Evolutionary conservation across 2,888 invertebrate genomes (phyloP).

Genomic region (Aphidius colemani): DNA sequence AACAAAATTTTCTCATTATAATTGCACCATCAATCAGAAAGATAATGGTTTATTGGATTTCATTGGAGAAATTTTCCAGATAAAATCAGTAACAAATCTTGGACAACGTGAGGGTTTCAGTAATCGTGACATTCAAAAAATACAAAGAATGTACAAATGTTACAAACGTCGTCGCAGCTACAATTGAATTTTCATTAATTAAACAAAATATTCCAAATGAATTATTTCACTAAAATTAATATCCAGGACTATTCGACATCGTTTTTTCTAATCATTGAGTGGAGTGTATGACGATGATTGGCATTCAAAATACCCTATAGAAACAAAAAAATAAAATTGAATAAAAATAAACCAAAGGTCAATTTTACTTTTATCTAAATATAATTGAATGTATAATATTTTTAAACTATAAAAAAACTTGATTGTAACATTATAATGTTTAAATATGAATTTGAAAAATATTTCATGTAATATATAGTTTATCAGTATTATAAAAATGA

Average conservation of each 20-base stretch:
- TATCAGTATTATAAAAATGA: slow-evolving; percentile 1
- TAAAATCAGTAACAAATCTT: slow-evolving; percentile 48
- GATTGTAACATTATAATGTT: no score
- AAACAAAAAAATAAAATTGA: neutral
- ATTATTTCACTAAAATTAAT: neutral
- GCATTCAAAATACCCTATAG: slow-evolving; percentile 26
- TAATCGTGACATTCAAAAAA: slow-evolving; percentile 71
- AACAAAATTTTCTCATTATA: slow-evolving; percentile 1
- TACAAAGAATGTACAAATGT: slow-evolving; percentile 79
- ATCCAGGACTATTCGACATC: slow-evolving; percentile 21
- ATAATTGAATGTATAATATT: no score
- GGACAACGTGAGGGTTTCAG: slow-evolving; percentile 80
- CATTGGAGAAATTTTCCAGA: slow-evolving; percentile 43
- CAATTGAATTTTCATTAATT: neutral
- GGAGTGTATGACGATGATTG: slow-evolving; percentile 25
- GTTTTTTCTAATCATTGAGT: slow-evolving; percentile 30
- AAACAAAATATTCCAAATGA: neutral
- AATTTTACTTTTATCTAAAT: neutral
- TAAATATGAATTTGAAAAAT: no score
- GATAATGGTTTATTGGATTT: slow-evolving; percentile 39
- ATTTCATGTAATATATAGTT: no score
- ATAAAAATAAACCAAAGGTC: slow-evolving; percentile 23
- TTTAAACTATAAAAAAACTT: no score
- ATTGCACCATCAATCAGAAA: slow-evolving; percentile 33
- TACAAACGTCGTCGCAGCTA: slow-evolving; percentile 27